Base-by-base conservation (phyloP, 53 echinoderm and acorn worm species). In the Arbacia lixula region DNA sequence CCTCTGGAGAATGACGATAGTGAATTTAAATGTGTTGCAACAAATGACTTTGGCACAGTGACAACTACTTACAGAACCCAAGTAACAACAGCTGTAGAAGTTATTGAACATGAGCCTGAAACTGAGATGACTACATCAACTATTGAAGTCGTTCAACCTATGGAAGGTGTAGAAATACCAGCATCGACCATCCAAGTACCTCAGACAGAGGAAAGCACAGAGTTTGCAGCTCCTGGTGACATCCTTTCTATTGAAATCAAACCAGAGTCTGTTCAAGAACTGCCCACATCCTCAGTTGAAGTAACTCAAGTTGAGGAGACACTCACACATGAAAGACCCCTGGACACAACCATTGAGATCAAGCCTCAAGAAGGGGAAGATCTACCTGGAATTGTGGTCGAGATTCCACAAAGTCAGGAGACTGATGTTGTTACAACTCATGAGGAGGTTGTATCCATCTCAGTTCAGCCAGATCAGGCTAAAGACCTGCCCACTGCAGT, bases 1-100 rank as follows among this genome's bases (percentile, higher is more conserved):
- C 91, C 91, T 28, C 60, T 88, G 11, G 66, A 90, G 36, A 90
- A 92, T 33, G 94, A 90, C 50, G 94, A 98, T 51, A 87, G 88
- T 33, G 94, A 92, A 50, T 98, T 91, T 87, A 88, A 91, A 65
- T 93, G 93, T 60, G 77, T 92, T 55, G 98, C 86, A 16, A 92
- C 88, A 31, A 98, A 94, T 82, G 75, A 85, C 21, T 87, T 83
- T 42, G 98, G 98, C 28, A 84, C 88, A 62, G 89, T 94, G 3
- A 89, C 92, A 26, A 87, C 93, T 19, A 86, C 78, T 75, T 91
- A 90, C 31, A 86, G 89, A 76, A 84, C 91, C 54, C 86, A 88
- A 29, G 60, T 66, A 6, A 60, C 90, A 52, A 65, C 75, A 35
- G 54, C 66, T 43, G 72, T 87, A 12, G 87, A 87, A 81, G 9